Conservation (phyloP, 1,140 invertebrate species). For the Heliconius hewitsoni region DNA sequence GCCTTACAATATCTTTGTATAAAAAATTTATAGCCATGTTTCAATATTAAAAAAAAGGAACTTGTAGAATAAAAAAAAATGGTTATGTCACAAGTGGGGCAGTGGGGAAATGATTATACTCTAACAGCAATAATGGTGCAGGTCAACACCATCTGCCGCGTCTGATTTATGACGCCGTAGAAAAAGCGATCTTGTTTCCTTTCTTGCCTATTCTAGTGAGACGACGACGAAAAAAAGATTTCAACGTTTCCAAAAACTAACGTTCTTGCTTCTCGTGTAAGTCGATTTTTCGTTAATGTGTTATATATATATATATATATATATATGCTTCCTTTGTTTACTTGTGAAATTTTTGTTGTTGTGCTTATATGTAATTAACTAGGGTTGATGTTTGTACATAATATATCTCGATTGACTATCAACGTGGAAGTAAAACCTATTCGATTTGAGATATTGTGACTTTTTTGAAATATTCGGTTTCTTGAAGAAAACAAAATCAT, state of each 20-base stretch:
- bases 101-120: constrained; percentile 41
- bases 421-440: too few relatives aligned
- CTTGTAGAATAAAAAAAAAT: not conserved
- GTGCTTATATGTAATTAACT: not conserved
- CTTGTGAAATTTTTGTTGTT: not conserved
- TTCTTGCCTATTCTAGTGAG: constrained; percentile 23
- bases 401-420: too few relatives aligned
- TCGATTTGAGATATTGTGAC: too few relatives aligned
- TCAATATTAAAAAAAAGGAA: not conserved
- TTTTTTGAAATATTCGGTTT: too few relatives aligned
- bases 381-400: too few relatives aligned
- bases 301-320: not conserved
- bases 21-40: not conserved
- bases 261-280: not conserved
- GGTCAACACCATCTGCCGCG: constrained; percentile 70
- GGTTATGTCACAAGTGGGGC: constrained; percentile 19
- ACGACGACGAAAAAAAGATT: not conserved
- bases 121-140: constrained; percentile 68
- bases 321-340: not conserved
- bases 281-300: not conserved
- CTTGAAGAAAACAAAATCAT: too few relatives aligned
- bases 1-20: not conserved
- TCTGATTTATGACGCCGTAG: constrained; percentile 67
- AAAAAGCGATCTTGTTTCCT: constrained; percentile 49
- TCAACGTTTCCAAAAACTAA: constrained; percentile 15